These are phyloP conservation scores for Dryadula phaetusa DNA, from an alignment of 2,888 invertebrate species.

Conservation along the genomic window DNA sequence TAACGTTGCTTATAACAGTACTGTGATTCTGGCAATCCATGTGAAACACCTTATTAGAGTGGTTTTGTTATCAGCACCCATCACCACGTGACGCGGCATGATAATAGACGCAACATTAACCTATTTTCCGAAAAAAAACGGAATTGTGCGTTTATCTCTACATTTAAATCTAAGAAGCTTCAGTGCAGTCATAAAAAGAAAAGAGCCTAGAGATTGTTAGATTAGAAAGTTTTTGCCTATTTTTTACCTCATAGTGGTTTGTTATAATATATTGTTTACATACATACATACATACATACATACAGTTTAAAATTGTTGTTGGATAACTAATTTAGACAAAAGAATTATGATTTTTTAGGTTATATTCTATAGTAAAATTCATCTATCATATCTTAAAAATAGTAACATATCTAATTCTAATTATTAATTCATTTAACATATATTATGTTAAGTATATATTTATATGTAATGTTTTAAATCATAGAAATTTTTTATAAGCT, in stretches of 20 bases:
- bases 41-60: constrained; percentile 45
- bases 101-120: constrained; percentile 77
- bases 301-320: no score
- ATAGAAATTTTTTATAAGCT: no score
- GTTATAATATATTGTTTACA: neutral
- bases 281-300: neutral
- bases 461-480: no score
- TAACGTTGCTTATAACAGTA: constrained; percentile 16
- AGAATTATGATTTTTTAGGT: no score
- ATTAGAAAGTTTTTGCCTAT: constrained; percentile 19
- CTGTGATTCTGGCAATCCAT: constrained; percentile 1
- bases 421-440: no score
- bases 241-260: neutral
- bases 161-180: constrained; percentile 54
- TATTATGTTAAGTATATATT: no score
- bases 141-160: constrained; percentile 61
- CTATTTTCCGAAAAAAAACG: constrained; percentile 59
- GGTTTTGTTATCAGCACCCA: constrained; percentile 54
- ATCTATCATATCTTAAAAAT: neutral
- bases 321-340: no score
- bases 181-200: constrained; percentile 39
- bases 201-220: constrained; percentile 21
- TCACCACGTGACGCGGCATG: constrained; percentile 76
- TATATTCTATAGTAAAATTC: neutral
- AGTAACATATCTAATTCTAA: neutral